phyloP scores from a whole-genome alignment of 2,888 invertebrate species.

The Xanthorhoe spadicearia region DNA sequence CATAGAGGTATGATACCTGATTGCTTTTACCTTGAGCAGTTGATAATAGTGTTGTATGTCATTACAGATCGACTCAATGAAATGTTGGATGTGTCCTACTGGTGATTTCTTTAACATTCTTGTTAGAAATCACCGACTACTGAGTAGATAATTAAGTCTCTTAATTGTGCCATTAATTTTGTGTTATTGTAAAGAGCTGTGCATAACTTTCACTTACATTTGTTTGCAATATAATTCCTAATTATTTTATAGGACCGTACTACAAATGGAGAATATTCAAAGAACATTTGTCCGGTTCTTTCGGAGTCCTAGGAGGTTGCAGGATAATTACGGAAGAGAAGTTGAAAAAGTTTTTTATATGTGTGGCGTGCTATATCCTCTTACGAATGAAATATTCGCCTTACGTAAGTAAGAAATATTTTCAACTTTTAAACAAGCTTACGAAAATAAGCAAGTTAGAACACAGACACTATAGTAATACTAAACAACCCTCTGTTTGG shows the following conservation, averaged over 20 bases:
- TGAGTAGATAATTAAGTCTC: no score
- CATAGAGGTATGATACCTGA: constrained; percentile 91
- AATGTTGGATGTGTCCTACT: no score
- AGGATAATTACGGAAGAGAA: constrained; percentile 85
- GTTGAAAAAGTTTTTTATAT: constrained; percentile 86
- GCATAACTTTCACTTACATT: no score
- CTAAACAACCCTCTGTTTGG: no score
- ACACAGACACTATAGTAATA: no score
- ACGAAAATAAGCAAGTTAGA: no score
- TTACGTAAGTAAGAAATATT: constrained; percentile 58
- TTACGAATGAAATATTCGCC: constrained; percentile 85
- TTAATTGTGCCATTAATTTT: no score
- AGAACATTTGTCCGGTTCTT: constrained; percentile 87
- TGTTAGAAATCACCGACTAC: no score
- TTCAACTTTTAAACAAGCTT: background rate
- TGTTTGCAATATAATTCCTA: background rate
- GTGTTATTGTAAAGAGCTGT: background rate
- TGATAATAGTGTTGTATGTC: no score
- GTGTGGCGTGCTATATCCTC: constrained; percentile 80
- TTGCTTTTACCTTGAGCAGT: no score
- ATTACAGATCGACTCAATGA: no score
- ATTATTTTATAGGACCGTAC: constrained; percentile 90
- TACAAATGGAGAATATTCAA: constrained; percentile 91
- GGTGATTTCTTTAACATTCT: no score
- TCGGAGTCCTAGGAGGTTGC: constrained; percentile 82